phyloP scores from a whole-genome alignment of 1,140 invertebrate species.

The Telenomus remus region DNA sequence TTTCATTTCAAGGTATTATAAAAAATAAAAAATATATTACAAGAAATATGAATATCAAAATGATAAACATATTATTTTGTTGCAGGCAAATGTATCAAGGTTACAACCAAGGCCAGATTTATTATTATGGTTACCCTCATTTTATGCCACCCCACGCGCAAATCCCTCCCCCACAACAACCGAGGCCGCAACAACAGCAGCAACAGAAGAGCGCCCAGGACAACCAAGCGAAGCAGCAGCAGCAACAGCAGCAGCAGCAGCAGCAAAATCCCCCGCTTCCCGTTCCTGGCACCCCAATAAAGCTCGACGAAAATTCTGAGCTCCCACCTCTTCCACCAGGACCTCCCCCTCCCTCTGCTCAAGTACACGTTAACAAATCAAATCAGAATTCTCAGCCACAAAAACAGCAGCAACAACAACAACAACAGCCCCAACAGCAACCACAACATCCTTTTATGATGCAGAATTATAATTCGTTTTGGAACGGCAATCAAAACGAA shows the following conservation, averaged over 20 bases:
- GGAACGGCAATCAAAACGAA: constrained; percentile 68
- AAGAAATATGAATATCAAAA: neutral
- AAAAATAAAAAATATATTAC: too few species aligned
- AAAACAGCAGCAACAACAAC: constrained; percentile 67
- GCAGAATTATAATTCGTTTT: constrained; percentile 62
- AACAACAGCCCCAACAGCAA: constrained; percentile 68
- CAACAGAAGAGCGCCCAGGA: too few species aligned
- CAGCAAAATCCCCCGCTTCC: constrained; percentile 61
- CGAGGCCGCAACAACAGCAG: constrained; percentile 39
- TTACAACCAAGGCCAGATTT: constrained; percentile 69
- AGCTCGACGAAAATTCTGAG: constrained; percentile 71
- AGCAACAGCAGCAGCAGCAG: constrained; percentile 55
- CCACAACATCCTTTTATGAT: constrained; percentile 61
- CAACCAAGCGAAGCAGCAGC: too few species aligned
- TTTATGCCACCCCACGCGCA: constrained; percentile 62
- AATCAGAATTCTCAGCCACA: constrained; percentile 64
- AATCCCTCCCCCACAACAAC: constrained; percentile 60
- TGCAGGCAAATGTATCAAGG: constrained; percentile 70
- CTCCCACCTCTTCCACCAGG: constrained; percentile 73
- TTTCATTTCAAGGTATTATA: too few species aligned
- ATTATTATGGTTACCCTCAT: constrained; percentile 59
- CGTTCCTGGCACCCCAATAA: constrained; percentile 67
- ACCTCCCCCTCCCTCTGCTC: constrained; percentile 73
- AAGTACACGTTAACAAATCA: constrained; percentile 67
- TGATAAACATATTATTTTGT: constrained; percentile 1